Evolutionary conservation across 1,140 invertebrate genomes (phyloP).

Genomic region (Drosophila nannoptera): DNA sequence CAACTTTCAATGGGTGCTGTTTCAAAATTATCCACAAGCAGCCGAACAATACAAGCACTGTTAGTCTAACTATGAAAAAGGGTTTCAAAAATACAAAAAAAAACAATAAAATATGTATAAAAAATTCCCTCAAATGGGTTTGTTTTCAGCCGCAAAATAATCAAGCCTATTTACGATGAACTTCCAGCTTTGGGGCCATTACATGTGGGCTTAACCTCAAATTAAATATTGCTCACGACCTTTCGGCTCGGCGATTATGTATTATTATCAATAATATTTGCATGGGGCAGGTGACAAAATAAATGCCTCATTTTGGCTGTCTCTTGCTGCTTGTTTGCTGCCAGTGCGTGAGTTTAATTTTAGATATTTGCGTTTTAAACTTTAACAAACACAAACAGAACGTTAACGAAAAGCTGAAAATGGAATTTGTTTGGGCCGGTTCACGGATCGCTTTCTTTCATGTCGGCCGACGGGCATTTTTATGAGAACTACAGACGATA

Average conservation of each 20-base stretch:
- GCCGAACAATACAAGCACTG: no score
- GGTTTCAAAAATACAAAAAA: no score
- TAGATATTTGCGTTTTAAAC: slow-evolving; percentile 58
- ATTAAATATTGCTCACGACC: slow-evolving; percentile 46
- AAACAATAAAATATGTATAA: no score
- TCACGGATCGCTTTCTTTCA: slow-evolving; percentile 72
- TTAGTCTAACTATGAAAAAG: no score
- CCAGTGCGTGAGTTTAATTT: slow-evolving; percentile 69
- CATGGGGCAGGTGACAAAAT: slow-evolving; percentile 67
- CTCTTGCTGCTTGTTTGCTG: slow-evolving; percentile 22
- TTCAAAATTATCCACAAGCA: no score
- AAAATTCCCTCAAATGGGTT: background rate
- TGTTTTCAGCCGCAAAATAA: background rate
- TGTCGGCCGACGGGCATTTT: slow-evolving; percentile 43
- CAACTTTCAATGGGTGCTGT: no score
- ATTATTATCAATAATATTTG: slow-evolving; percentile 61
- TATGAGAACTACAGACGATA: slow-evolving; percentile 38
- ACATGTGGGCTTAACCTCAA: slow-evolving; percentile 39
- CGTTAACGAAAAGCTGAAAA: slow-evolving; percentile 25
- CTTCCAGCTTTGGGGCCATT: slow-evolving; percentile 21
- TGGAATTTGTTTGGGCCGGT: slow-evolving; percentile 52
- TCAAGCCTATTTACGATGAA: slow-evolving; percentile 8
- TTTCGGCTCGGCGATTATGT: slow-evolving; percentile 51
- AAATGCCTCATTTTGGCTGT: slow-evolving; percentile 59
- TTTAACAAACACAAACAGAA: slow-evolving; percentile 64